Evolutionary conservation across 2,888 invertebrate species (phyloP).

Genomic region (Drosophila gaucha): DNA sequence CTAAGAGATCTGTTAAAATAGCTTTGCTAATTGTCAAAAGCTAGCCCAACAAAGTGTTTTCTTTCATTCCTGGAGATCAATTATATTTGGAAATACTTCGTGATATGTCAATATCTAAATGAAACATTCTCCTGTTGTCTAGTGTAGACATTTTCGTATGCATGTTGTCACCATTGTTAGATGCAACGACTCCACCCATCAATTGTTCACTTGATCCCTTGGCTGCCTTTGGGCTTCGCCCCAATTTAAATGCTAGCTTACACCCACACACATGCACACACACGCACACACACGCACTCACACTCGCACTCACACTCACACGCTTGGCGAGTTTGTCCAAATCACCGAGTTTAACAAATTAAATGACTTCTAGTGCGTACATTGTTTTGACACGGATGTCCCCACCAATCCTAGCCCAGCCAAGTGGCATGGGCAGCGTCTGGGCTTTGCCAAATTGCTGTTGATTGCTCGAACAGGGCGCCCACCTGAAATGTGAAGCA

Average conservation of each 20-base stretch:
- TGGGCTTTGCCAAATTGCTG: conserved; percentile 72
- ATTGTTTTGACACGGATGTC: conserved; percentile 79
- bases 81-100: background rate
- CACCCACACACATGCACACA: conserved; percentile 1
- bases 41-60: no score
- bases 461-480: conserved; percentile 60
- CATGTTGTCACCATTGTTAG: conserved; percentile 65
- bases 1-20: no score
- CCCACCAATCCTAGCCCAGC: conserved; percentile 31
- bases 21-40: no score
- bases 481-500: conserved; percentile 56
- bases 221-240: conserved; percentile 3
- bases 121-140: conserved; percentile 18
- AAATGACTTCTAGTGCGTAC: conserved; percentile 84
- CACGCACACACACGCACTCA: background rate
- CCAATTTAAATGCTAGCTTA: conserved; percentile 15
- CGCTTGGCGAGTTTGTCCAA: conserved; percentile 62
- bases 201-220: conserved; percentile 9
- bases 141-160: conserved; percentile 46
- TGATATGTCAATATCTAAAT: no score
- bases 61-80: background rate
- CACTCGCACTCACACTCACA: background rate
- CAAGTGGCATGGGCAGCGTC: conserved; percentile 46
- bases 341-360: conserved; percentile 84
- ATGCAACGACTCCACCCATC: conserved; percentile 16